These are phyloP conservation scores for Chymomyza caudatula DNA, from an alignment of 2,888 invertebrate species.

Conservation along the genomic window DNA sequence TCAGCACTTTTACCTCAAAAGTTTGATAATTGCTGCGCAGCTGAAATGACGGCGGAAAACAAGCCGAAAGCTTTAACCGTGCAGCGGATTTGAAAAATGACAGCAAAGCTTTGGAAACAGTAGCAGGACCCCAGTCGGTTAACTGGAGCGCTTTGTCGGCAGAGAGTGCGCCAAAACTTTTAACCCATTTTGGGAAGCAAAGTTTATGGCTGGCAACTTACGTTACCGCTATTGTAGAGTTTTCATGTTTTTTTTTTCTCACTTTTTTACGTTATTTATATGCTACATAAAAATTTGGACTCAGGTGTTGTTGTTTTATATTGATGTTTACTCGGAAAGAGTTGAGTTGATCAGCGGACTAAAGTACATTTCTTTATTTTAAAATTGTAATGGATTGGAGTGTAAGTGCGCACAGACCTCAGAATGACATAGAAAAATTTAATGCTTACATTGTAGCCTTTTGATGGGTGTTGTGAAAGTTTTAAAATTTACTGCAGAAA, in stretches of 20 bases:
- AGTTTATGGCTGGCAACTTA: background rate
- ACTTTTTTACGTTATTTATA: slow-evolving; percentile 54
- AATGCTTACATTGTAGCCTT: background rate
- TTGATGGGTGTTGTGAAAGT: slow-evolving; percentile 10
- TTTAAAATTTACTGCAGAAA: slow-evolving; percentile 20
- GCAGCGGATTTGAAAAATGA: slow-evolving; percentile 51
- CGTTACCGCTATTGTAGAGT: background rate
- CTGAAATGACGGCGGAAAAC: slow-evolving; percentile 10
- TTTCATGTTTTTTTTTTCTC: background rate
- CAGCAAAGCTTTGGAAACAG: slow-evolving; percentile 22
- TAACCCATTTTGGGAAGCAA: slow-evolving; percentile 35
- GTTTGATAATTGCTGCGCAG: slow-evolving; percentile 60
- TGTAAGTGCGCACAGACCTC: slow-evolving; percentile 12
- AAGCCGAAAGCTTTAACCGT: slow-evolving; percentile 42
- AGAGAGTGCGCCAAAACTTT: slow-evolving; percentile 42
- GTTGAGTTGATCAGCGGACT: too few relatives aligned
- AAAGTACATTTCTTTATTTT: slow-evolving; percentile 8
- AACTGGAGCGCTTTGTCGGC: background rate
- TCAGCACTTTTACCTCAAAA: slow-evolving; percentile 67
- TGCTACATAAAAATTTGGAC: slow-evolving; percentile 61
- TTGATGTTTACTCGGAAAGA: slow-evolving; percentile 33
- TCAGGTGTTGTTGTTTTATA: slow-evolving; percentile 54
- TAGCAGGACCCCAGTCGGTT: background rate
- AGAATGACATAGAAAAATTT: background rate
- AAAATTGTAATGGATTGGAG: slow-evolving; percentile 52